phyloP scores from a whole-genome alignment of 2,888 invertebrate species.

The Pristionchus maxplancki region DNA sequence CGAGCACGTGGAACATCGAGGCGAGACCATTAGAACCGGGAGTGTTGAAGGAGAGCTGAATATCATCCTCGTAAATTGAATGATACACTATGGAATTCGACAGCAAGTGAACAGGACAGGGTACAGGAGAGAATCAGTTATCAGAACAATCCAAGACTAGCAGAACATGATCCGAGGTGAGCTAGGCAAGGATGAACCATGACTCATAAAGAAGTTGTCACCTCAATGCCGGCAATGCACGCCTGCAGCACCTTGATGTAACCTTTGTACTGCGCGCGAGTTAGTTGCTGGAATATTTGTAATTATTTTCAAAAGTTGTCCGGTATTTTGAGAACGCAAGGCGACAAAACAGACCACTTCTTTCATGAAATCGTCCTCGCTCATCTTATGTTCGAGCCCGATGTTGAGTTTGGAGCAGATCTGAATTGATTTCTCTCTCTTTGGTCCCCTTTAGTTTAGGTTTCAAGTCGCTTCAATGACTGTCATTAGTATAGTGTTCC shows the following conservation, averaged over 20 bases:
- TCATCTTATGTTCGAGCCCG: slow-evolving; percentile 92
- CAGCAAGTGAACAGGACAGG: too few species aligned
- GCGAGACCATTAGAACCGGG: slow-evolving; percentile 94
- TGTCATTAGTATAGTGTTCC: too few species aligned
- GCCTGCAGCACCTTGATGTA: slow-evolving; percentile 93
- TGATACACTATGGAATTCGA: not conserved
- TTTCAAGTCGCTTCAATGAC: too few species aligned
- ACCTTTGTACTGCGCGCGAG: slow-evolving; percentile 94
- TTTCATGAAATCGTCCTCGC: slow-evolving; percentile 93
- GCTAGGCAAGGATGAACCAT: too few species aligned
- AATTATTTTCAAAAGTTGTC: too few species aligned
- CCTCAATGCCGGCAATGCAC: slow-evolving; percentile 90
- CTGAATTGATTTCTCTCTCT: too few species aligned
- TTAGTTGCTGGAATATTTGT: slow-evolving; percentile 85
- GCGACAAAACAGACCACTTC: slow-evolving; percentile 88
- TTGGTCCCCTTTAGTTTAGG: too few species aligned
- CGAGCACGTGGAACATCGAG: slow-evolving; percentile 95
- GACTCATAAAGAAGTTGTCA: too few species aligned
- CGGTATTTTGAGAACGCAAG: not conserved
- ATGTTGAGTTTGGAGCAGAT: slow-evolving; percentile 93
- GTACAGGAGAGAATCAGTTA: too few species aligned
- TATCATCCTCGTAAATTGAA: not conserved
- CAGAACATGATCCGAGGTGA: too few species aligned
- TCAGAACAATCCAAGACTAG: too few species aligned
- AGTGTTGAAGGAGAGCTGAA: slow-evolving; percentile 71